Evolutionary conservation across 2,888 invertebrate genomes (phyloP), one percentile per base, ranked within the genome.

Genomic region (Piscicola geometra): DNA sequence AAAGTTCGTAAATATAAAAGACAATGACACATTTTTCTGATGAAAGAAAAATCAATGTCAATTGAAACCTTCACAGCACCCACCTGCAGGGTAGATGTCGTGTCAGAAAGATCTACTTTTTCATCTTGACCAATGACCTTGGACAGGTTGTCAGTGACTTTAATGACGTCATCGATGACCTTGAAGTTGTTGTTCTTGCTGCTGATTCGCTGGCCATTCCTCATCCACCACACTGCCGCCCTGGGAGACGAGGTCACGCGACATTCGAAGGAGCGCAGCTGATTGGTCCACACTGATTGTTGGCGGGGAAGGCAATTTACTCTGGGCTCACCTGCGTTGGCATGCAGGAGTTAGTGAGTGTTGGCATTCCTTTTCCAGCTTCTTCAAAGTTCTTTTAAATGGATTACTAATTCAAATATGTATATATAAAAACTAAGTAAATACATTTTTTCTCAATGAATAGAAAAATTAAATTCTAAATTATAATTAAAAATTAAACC

Each of bases 201-300:
- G 28, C 67, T 33, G 64, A 79, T 60, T 47, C 72, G 64, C 30
- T 78, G 76, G 15, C 73, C 75, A 2, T 67, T 74, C 32, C 72
- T 47, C 35, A 52, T 71, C 79, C 79, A 79, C 33, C 71, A 74
- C 41, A 79, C 60, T 30, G 75, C 71, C n/a, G 79, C 78, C 2
- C 35, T 60, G 15, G 79, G 79, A 21, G 70, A 28, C 36, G 78
- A 78, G 1, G 56, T 35, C 12, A 76, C 75, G 12, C 35, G 47
- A 67, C 79, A 79, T 21, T 66, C 78, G 76, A 79, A 79, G 70
- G 36, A 73, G 30, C 79, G 64, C 66, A 66, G 74, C 75, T 79
- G 76, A 0, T 76, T 76, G 12, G 66, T 35, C 79, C 79, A 79
- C 12, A 75, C 79, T 35, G 69, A 68, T 56, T 77, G 72, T 3